Conservation (phyloP, 1,140 invertebrate genomes). For the Solenopsis invicta region DNA sequence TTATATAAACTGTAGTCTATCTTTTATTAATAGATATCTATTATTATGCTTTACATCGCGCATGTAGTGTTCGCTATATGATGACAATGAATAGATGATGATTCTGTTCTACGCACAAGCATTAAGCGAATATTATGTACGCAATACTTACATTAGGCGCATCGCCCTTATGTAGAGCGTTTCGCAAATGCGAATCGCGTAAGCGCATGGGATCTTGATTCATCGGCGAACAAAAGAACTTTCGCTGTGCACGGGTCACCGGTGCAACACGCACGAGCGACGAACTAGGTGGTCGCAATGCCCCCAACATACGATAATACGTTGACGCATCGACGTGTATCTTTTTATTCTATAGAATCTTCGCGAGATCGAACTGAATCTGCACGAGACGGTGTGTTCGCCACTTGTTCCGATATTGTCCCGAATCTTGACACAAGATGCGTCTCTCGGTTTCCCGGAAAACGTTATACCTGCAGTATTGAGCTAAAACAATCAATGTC, state of each 20-base stretch:
- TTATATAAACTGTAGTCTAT: too few relatives aligned
- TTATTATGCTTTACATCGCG: too few relatives aligned
- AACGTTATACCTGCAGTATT: neutral
- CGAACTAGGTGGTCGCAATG: constrained; percentile 72
- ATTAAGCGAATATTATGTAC: neutral
- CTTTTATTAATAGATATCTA: too few relatives aligned
- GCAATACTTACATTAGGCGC: neutral
- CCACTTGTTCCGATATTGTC: constrained; percentile 5
- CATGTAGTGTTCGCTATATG: too few relatives aligned
- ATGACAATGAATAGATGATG: neutral
- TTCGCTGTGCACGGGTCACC: constrained; percentile 67
- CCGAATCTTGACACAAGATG: neutral
- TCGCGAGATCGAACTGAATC: constrained; percentile 5
- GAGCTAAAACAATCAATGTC: constrained; percentile 42
- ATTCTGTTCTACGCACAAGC: neutral
- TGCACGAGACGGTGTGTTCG: neutral
- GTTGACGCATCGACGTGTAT: constrained; percentile 32
- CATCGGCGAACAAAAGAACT: constrained; percentile 73
- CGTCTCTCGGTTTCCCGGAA: neutral
- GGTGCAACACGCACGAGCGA: constrained; percentile 63
- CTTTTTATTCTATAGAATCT: constrained; percentile 24
- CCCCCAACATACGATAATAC: constrained; percentile 66
- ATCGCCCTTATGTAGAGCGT: constrained; percentile 66
- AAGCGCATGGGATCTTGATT: constrained; percentile 74
- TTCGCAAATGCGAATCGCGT: constrained; percentile 79